Percentiles rank a stretch among this genome's conserved stretches.
phyloP scores from a whole-genome alignment of 2,113 vertebrate species.

The Galemys pyrenaicus region DNA sequence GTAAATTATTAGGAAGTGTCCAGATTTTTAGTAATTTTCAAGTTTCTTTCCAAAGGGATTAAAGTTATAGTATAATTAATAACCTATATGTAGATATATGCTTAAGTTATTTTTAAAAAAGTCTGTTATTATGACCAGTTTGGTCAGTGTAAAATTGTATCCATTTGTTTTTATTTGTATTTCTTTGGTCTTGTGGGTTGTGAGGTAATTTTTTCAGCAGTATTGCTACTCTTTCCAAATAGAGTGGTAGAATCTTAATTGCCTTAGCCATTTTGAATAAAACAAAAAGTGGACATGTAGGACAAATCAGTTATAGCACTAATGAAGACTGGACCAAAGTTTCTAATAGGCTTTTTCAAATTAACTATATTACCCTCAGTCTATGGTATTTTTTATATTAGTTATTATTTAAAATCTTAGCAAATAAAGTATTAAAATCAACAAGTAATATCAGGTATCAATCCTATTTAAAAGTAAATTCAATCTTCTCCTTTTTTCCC shows the following conservation, averaged over 20 bases:
- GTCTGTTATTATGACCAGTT: slow-evolving; percentile 39
- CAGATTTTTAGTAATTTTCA: slow-evolving; percentile 23
- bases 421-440: slow-evolving; percentile 50
- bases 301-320: neutral
- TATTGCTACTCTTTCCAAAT: slow-evolving; percentile 31
- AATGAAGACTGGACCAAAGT: neutral
- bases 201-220: neutral
- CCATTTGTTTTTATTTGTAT: slow-evolving; percentile 41
- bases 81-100: neutral
- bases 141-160: slow-evolving; percentile 41
- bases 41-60: slow-evolving; percentile 30
- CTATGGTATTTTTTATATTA: neutral
- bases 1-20: slow-evolving; percentile 44
- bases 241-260: neutral
- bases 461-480: neutral
- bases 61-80: neutral
- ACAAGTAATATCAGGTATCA: neutral
- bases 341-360: neutral
- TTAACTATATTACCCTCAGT: slow-evolving; percentile 3
- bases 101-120: slow-evolving; percentile 37
- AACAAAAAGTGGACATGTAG: neutral
- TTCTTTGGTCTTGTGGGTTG: slow-evolving; percentile 29
- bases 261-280: slow-evolving; percentile 26
- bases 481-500: neutral
- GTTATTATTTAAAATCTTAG: slow-evolving; percentile 30